Evolutionary conservation across 2,888 invertebrate genomes (phyloP).

Genomic region (Physocephala rufipes): DNA sequence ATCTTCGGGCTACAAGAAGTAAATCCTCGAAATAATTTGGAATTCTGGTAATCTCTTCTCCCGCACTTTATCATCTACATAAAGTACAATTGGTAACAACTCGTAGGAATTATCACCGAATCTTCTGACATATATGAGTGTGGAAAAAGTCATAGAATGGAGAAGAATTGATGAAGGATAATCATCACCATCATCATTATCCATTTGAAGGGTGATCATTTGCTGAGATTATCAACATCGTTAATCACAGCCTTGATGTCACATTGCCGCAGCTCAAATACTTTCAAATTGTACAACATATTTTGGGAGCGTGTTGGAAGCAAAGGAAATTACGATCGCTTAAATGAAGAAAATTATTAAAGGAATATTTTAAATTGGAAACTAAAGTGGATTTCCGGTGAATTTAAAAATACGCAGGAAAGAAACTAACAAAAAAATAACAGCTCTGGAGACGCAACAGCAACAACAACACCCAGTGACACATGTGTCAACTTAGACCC

Average conservation of each 20-base stretch:
- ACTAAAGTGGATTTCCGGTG: slow-evolving; percentile 62
- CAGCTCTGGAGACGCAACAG: slow-evolving; percentile 20
- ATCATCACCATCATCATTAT: slow-evolving; percentile 39
- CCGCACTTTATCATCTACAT: too few relatives aligned
- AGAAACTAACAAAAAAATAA: slow-evolving; percentile 13
- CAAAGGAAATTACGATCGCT: not conserved
- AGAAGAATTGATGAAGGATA: too few relatives aligned
- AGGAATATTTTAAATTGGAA: slow-evolving; percentile 40
- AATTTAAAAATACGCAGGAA: slow-evolving; percentile 47
- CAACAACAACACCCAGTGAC: slow-evolving; percentile 40
- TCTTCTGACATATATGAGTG: too few relatives aligned
- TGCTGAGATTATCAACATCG: slow-evolving; percentile 26
- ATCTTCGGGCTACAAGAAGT: too few relatives aligned
- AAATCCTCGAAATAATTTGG: too few relatives aligned
- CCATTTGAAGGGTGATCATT: slow-evolving; percentile 45
- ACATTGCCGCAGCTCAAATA: slow-evolving; percentile 40
- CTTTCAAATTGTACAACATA: slow-evolving; percentile 22
- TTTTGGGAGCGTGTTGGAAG: slow-evolving; percentile 32
- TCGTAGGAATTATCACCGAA: not conserved
- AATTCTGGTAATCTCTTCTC: too few relatives aligned
- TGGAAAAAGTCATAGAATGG: not conserved
- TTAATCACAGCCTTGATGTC: not conserved
- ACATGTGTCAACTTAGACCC: slow-evolving; percentile 50
- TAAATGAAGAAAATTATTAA: slow-evolving; percentile 1
- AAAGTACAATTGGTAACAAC: not conserved